phyloP scores from a whole-genome alignment of 1,140 invertebrate species.

The Spodoptera frugiperda region DNA sequence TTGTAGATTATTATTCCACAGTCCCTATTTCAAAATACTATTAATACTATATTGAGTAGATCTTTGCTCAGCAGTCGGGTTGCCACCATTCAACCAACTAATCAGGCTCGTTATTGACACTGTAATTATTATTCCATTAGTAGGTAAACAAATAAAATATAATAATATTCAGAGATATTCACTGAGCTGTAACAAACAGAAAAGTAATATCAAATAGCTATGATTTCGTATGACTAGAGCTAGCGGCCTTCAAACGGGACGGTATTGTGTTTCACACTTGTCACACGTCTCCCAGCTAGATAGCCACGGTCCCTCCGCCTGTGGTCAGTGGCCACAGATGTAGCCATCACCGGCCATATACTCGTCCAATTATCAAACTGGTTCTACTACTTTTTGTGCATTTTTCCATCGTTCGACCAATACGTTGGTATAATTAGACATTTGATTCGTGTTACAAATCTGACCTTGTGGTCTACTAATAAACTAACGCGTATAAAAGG shows the following conservation, averaged over 20 bases:
- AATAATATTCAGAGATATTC: too few relatives aligned
- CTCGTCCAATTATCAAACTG: slow-evolving; percentile 20
- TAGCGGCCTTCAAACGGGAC: neutral
- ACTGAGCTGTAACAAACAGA: too few relatives aligned
- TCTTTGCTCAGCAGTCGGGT: too few relatives aligned
- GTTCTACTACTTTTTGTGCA: slow-evolving; percentile 26
- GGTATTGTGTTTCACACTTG: slow-evolving; percentile 14
- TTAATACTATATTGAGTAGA: too few relatives aligned
- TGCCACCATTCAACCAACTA: too few relatives aligned
- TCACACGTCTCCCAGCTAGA: neutral
- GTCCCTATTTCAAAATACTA: too few relatives aligned
- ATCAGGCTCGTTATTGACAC: too few relatives aligned
- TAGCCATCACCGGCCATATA: neutral
- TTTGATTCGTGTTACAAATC: slow-evolving; percentile 1
- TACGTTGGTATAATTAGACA: slow-evolving; percentile 9
- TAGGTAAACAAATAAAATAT: too few relatives aligned
- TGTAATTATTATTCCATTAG: too few relatives aligned
- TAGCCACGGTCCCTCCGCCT: neutral
- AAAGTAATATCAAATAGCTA: too few relatives aligned
- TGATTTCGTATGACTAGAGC: too few relatives aligned
- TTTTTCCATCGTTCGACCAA: slow-evolving; percentile 37
- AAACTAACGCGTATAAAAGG: neutral
- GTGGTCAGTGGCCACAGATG: neutral
- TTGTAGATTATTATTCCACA: too few relatives aligned
- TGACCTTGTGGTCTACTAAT: slow-evolving; percentile 5